Conservation (phyloP, 2,797 vertebrate species). For the Babyrousa celebensis region DNA sequence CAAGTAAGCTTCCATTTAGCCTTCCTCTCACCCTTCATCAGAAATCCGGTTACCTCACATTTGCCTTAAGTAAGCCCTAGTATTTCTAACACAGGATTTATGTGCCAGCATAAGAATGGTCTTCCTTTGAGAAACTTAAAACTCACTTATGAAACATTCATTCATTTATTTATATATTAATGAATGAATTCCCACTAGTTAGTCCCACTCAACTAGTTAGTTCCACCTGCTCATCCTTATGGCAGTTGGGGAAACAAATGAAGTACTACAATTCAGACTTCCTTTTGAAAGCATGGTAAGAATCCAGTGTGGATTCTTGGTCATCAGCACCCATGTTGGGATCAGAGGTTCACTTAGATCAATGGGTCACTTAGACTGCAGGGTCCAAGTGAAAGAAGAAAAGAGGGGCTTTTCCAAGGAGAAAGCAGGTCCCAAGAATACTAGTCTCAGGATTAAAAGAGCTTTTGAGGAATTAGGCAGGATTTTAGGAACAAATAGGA, state of each 20-base stretch:
- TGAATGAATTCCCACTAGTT: neutral
- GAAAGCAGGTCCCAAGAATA: neutral
- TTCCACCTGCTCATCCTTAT: neutral
- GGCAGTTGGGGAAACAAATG: neutral
- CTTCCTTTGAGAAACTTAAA: conserved; percentile 44
- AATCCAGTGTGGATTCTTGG: neutral
- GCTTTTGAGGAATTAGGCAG: neutral
- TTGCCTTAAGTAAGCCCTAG: neutral
- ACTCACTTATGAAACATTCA: neutral
- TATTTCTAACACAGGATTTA: neutral
- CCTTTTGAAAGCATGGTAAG: neutral
- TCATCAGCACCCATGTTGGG: neutral
- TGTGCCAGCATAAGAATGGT: neutral
- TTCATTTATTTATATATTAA: neutral
- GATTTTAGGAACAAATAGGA: neutral
- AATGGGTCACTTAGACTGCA: neutral
- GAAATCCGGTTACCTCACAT: neutral
- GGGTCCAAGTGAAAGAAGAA: neutral
- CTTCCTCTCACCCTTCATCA: conserved; percentile 13
- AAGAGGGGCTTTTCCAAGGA: neutral
- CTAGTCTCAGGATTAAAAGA: neutral
- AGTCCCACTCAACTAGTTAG: neutral
- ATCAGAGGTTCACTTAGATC: neutral
- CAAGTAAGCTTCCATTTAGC: neutral
- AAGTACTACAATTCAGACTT: neutral